Evolutionary conservation across 2,888 invertebrate species (phyloP), one percentile per base, ranked within the genome.

Genomic region (Hirtodrosophila cameraria): DNA sequence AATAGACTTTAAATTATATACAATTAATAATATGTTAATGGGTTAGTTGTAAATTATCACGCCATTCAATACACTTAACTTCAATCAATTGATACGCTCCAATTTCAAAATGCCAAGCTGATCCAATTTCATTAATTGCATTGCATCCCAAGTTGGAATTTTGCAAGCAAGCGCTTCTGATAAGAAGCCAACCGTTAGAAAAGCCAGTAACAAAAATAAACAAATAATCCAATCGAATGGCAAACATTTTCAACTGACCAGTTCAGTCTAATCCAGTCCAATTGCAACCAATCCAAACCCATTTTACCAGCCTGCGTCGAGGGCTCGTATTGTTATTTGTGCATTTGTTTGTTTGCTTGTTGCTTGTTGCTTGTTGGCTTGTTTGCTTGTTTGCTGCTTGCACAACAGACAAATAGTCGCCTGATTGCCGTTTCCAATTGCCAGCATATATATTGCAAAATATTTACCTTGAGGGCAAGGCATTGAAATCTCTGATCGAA

Each of bases 91-190:
- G 77, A 48, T 59, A 28, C 73, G 80, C 69, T 79, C 73, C 70
- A 76, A 42, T 75, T 75, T 55, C 28, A 60, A 31, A n/a, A 27
- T 13, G 15, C 6, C 16, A 15, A 38, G 46, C 31, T 48, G 78
- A 62, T 53, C 71, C 71, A 62, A 57, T 67, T 75, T 38, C 27
- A 33, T 53, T 63, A 72, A 67, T 72, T 68, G 68, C 73, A 55
- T 55, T 67, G 28, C 28, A 43, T 23, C 20, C 36, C 49, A 49
- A 49, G 42, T 49, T 42, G 43, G 25, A 41, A 58, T 27, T 25
- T 4, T 5, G 7, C 23, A 7, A 23, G 33, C 25, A 1, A 9
- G 38, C 7, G 13, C 1, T 20, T 38, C 45, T 57, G 64, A 70
- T 70, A 70, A 69, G 65, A 64, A 69, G 53, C 53, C 57, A 50